These are phyloP conservation scores for Scleropages formosus DNA, from an alignment of 2,797 vertebrate genomes.

Conservation along the genomic window DNA sequence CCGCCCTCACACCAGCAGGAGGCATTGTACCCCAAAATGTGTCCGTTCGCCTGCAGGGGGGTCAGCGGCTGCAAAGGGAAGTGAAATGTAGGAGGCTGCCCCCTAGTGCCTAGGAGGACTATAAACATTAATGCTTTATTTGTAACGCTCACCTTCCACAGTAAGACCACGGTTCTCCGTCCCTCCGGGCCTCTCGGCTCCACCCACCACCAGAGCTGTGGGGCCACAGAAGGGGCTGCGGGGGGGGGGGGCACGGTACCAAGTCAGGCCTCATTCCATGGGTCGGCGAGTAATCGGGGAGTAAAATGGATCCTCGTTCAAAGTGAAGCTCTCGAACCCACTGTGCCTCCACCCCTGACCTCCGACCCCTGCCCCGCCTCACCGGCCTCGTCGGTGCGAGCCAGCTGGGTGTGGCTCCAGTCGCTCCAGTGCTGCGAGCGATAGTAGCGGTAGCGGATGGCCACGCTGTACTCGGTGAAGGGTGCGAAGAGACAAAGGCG, in stretches of 20 bases:
- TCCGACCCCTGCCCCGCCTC: constrained; percentile 56
- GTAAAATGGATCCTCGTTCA: not conserved
- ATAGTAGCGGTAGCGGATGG: constrained; percentile 54
- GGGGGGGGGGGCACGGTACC: not conserved
- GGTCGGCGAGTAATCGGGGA: too few species aligned
- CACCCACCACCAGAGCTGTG: constrained; percentile 26
- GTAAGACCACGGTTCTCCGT: constrained; percentile 11
- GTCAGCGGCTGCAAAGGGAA: constrained; percentile 54
- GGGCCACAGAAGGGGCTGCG: not conserved
- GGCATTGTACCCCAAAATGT: constrained; percentile 53
- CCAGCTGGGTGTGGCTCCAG: constrained; percentile 54
- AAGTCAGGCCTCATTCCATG: not conserved
- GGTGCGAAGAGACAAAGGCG: constrained; percentile 54
- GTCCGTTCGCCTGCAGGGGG: constrained; percentile 56
- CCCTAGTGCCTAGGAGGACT: not conserved
- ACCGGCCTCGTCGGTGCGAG: constrained; percentile 60
- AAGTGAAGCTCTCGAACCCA: not conserved
- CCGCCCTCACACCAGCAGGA: constrained; percentile 36
- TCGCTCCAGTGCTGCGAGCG: constrained; percentile 54
- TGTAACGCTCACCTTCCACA: constrained; percentile 29
- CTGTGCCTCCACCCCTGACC: constrained; percentile 17
- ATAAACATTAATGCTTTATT: not conserved
- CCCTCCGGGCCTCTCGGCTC: not conserved
- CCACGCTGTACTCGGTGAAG: constrained; percentile 55
- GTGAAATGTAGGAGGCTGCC: not conserved